Base-by-base conservation (phyloP, 2,113 vertebrate species). In the Mobula birostris region DNA sequence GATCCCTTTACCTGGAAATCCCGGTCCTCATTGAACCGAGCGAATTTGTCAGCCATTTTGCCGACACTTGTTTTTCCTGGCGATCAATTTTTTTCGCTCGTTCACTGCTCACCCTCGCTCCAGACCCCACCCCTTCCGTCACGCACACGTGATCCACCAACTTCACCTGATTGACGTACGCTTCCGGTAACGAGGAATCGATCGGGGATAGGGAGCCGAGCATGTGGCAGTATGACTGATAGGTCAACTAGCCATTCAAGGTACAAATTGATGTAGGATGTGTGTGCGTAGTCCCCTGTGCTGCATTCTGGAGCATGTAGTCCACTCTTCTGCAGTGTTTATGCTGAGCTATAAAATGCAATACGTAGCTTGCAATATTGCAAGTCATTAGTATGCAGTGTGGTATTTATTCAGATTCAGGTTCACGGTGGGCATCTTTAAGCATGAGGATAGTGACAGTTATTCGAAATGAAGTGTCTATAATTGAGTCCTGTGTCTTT, bases 1-100 rank as follows among this genome's bases (percentile, higher is more conserved):
- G 48, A 2, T 24, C 40, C 58, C 36, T 95, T 97, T 98, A 99
- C 98, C 98, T 99, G 98, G 97, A 99, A 99, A 97, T 99, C 98
- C 96, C 98, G 97, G 94, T 99, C 98, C 96, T 99, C 98, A 98
- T 99, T 99, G 96, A 99, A 99, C 95, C 98, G 97, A 96, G 98
- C 99, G 97, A 99, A 99, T 96, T 98, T 98, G 97, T 99, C 98
- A 97, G 98, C 98, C 98, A 99, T 99, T 97, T 99, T 98, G 96
- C 97, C 96, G 97, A 96, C 95, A 94, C 97, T 92, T 92, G 88
- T 92, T 48, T 48, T 48, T 48, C 48, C 48, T 48, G 48, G 48
- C 48, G 48, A 48, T 48, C 48, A 48, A 48, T 92, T 92, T 92
- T 63, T n/a, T 85, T 24, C 21, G 48, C 87, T 8, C 21, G 40